Percentiles rank a stretch among this genome's conserved stretches.
phyloP scores from a whole-genome alignment of 1,140 invertebrate genomes.

The Lasioglossum albipes region DNA sequence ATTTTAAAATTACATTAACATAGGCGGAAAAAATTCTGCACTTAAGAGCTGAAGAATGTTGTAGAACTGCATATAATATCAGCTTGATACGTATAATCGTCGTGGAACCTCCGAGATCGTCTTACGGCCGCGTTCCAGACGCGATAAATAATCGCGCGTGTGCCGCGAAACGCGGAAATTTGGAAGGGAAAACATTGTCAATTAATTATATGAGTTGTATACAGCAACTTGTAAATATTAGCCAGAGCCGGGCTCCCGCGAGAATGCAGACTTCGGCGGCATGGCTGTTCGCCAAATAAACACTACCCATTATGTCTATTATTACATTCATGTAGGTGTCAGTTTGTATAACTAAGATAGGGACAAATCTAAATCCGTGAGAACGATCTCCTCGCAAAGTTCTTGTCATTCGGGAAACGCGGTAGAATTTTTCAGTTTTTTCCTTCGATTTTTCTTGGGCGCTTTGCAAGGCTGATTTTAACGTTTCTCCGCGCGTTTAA shows the following conservation, averaged over 20 bases:
- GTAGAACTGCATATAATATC: background rate
- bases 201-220: conserved; percentile 49
- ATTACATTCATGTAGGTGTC: conserved; percentile 51
- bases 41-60: background rate
- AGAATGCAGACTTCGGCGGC: conserved; percentile 37
- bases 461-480: background rate
- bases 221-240: conserved; percentile 47
- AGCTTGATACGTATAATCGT: conserved; percentile 10
- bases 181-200: conserved; percentile 15
- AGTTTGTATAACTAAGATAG: conserved; percentile 43
- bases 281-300: conserved; percentile 49
- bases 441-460: too few species aligned
- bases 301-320: conserved; percentile 53
- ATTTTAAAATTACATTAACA: too few species aligned
- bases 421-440: background rate
- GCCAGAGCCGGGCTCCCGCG: conserved; percentile 5
- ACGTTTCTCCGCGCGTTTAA: conserved; percentile 21
- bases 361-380: conserved; percentile 44
- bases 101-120: background rate
- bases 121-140: background rate
- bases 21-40: too few species aligned
- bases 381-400: conserved; percentile 4
- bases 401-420: conserved; percentile 5
- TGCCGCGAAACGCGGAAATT: conserved; percentile 32
- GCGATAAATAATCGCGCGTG: conserved; percentile 26